phyloP scores from a whole-genome alignment of 2,113 vertebrate species.

The Psittacula cyanocephala region DNA sequence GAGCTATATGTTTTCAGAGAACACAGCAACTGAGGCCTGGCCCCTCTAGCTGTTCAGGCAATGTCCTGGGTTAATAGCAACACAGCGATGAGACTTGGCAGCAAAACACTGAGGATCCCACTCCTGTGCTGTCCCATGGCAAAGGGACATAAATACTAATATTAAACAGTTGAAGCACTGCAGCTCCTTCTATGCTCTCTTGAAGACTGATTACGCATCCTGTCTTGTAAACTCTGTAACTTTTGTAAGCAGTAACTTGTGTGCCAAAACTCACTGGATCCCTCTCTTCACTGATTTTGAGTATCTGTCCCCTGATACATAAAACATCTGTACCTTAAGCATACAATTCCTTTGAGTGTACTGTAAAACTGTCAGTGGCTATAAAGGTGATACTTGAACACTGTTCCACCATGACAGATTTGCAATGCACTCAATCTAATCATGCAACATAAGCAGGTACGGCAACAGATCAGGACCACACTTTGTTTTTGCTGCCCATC shows the following conservation, averaged over 20 bases:
- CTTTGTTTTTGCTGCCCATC: neutral
- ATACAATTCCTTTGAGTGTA: accelerated
- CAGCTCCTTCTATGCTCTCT: neutral
- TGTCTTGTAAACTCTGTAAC: neutral
- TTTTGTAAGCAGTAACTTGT: neutral
- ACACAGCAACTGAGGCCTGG: neutral
- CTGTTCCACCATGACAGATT: no score
- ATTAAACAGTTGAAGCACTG: accelerated
- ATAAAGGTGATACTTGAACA: neutral
- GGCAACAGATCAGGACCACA: neutral
- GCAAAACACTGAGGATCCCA: accelerated
- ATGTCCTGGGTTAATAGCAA: neutral
- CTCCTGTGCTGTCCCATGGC: neutral
- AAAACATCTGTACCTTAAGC: neutral
- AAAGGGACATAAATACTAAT: neutral
- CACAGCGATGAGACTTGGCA: accelerated
- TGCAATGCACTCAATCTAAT: no score
- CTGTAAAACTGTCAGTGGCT: neutral
- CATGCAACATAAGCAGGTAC: accelerated
- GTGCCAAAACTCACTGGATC: neutral
- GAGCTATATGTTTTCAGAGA: neutral
- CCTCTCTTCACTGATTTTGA: neutral
- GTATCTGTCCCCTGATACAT: no score
- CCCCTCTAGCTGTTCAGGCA: no score
- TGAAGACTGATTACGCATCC: neutral